A percentile compares a stretch with the other conserved stretches of the same genome.
phyloP scores from a whole-genome alignment of 37 sponge, comb jelly and placozoan genomes.

The Ephydatia muelleri region DNA sequence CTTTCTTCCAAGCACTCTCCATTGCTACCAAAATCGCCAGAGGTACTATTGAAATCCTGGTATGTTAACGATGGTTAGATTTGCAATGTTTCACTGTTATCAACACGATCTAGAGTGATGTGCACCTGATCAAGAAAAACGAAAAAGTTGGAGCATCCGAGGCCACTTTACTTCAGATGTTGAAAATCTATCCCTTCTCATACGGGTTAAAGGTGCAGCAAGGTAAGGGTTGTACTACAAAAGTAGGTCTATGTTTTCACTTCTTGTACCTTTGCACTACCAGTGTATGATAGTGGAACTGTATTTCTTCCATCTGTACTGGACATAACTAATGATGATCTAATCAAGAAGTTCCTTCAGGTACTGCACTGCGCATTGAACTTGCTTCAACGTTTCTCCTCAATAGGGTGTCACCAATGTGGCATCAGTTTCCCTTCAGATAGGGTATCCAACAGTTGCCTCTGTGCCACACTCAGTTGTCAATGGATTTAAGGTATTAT shows the following conservation, averaged over 20 bases:
- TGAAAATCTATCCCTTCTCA: conserved; percentile 95
- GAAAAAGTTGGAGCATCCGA: conserved; percentile 95
- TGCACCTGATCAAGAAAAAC: conserved; percentile 88
- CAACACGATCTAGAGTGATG: conserved; percentile 57
- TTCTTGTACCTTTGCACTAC: too few relatives aligned
- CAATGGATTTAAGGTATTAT: conserved; percentile 92
- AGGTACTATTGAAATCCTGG: conserved; percentile 97
- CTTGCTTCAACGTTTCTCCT: too few relatives aligned
- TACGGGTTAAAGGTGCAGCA: conserved; percentile 86
- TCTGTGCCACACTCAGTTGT: conserved; percentile 96
- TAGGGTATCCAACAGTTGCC: conserved; percentile 90
- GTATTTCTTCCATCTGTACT: conserved; percentile 82
- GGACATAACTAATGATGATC: conserved; percentile 87
- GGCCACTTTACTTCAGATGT: conserved; percentile 96
- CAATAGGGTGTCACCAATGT: conserved; percentile 88
- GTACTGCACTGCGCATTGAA: conserved; percentile 7
- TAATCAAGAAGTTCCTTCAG: conserved; percentile 71
- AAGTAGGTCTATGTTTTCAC: not conserved
- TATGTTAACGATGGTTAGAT: conserved; percentile 18
- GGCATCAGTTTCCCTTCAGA: conserved; percentile 83
- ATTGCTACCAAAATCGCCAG: conserved; percentile 97
- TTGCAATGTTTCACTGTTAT: not conserved
- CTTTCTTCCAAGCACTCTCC: conserved; percentile 97
- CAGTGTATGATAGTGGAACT: conserved; percentile 93
- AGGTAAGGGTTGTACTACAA: conserved; percentile 14